Conservation (phyloP, 2,888 invertebrate species). For the Eilema caniola region DNA sequence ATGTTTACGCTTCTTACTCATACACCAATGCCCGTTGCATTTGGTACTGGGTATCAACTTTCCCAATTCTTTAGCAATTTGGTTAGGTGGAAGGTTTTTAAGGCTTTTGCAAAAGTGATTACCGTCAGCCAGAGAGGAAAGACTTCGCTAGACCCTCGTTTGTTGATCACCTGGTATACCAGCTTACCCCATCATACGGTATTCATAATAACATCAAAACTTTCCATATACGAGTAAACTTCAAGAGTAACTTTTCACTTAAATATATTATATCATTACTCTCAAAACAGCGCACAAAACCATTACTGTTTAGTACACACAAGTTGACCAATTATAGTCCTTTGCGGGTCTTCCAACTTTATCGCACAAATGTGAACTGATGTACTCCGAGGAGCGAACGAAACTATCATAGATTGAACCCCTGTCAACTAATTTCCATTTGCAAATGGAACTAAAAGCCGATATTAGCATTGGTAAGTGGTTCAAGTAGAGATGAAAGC, state of each 20-base stretch:
- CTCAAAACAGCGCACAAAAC: background rate
- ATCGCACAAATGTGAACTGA: constrained; percentile 36
- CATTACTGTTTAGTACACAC: constrained; percentile 12
- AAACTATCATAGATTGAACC: constrained; percentile 66
- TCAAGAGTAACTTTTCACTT: background rate
- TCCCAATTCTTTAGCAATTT: too few species aligned
- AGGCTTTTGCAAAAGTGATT: too few species aligned
- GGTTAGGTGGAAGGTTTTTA: too few species aligned
- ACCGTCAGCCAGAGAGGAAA: too few species aligned
- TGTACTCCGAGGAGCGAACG: constrained; percentile 37
- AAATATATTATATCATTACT: background rate
- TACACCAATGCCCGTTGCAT: too few species aligned
- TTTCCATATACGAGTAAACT: background rate
- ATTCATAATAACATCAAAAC: background rate
- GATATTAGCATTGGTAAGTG: constrained; percentile 75
- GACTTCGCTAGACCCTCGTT: too few species aligned
- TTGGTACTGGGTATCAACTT: too few species aligned
- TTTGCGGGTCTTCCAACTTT: constrained; percentile 43
- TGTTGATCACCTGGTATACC: too few species aligned
- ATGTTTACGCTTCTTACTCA: too few species aligned
- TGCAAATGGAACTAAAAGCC: constrained; percentile 78
- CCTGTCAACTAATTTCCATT: constrained; percentile 74
- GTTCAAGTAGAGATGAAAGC: constrained; percentile 60
- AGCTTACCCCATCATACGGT: too few species aligned
- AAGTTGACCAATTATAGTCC: constrained; percentile 41